These are phyloP conservation scores for Neoascia interrupta DNA, from an alignment of 2,888 invertebrate species.

Conservation along the genomic window DNA sequence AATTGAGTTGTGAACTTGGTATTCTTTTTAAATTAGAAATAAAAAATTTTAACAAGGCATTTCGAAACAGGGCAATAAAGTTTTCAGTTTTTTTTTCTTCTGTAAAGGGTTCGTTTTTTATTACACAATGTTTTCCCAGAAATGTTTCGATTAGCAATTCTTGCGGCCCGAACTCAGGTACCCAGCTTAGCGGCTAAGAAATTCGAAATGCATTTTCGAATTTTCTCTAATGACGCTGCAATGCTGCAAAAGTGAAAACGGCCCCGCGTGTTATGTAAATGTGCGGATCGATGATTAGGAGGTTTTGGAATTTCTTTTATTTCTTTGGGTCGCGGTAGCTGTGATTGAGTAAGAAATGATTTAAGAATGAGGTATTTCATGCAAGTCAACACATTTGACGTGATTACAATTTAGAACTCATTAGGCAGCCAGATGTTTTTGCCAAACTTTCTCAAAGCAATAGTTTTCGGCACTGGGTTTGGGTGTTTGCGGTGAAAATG, in stretches of 20 bases:
- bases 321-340: neutral
- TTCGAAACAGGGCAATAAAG: too few species aligned
- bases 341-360: neutral
- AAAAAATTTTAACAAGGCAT: too few species aligned
- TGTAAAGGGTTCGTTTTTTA: slow-evolving; percentile 29
- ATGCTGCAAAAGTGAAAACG: slow-evolving; percentile 22
- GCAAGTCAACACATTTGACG: slow-evolving; percentile 16
- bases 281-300: neutral
- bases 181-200: neutral
- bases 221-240: neutral
- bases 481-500: neutral
- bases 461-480: neutral
- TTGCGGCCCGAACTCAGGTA: neutral
- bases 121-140: slow-evolving; percentile 29
- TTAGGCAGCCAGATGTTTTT: neutral
- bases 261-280: neutral
- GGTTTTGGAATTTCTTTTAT: slow-evolving; percentile 7
- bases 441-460: neutral
- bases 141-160: neutral
- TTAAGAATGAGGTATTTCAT: slow-evolving; percentile 3
- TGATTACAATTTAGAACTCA: slow-evolving; percentile 36
- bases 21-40: too few species aligned
- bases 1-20: too few species aligned
- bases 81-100: too few species aligned
- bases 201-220: neutral